Conservation (phyloP, 2,113 vertebrate species). For the Pteruthius melanotis region DNA sequence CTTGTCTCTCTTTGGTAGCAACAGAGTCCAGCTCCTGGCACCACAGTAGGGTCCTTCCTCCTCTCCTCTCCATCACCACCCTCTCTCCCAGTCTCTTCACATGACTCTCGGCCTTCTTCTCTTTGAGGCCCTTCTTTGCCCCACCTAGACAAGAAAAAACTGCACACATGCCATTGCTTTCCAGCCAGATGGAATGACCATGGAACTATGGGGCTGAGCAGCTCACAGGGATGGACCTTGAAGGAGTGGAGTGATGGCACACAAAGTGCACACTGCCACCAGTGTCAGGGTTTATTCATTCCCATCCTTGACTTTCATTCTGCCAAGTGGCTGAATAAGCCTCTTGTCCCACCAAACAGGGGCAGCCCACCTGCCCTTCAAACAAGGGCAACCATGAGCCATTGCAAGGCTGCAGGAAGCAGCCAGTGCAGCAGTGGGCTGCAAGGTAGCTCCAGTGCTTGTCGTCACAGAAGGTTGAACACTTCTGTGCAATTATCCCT, state of each 20-base stretch:
- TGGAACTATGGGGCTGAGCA: not conserved
- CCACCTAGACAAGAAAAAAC: not conserved
- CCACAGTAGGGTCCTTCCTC: not conserved
- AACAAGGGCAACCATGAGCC: accelerated
- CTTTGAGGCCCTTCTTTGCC: not conserved
- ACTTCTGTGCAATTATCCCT: not conserved
- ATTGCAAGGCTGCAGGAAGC: not conserved
- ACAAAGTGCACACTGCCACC: accelerated
- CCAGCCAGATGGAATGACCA: accelerated
- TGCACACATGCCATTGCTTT: not conserved
- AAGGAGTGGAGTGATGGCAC: not conserved
- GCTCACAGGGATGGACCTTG: not conserved
- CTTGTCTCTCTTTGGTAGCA: accelerated
- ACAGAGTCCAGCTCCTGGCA: not conserved
- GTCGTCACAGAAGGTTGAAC: not conserved
- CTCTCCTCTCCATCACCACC: too few species aligned
- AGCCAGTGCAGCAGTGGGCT: not conserved
- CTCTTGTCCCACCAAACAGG: not conserved
- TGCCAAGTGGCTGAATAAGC: not conserved
- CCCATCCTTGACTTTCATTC: not conserved
- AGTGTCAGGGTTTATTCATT: not conserved
- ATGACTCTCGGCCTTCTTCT: not conserved
- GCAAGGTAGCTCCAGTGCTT: not conserved
- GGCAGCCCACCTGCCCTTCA: not conserved
- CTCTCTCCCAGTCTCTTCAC: not conserved